Base-by-base conservation (phyloP, 2,797 vertebrate genomes). In the Lepilemur septentrionalis region DNA sequence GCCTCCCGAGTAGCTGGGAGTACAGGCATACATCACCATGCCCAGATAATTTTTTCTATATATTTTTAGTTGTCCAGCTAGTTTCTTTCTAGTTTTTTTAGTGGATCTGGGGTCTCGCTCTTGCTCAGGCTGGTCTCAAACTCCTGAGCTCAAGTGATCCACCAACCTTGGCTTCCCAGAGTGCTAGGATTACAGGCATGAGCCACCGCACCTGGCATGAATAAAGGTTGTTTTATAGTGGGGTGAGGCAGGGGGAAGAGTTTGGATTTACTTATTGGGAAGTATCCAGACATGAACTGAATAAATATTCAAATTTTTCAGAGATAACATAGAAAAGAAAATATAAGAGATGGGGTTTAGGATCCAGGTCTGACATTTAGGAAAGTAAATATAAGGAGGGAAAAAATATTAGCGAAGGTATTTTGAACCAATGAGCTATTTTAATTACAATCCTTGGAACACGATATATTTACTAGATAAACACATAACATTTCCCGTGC, bases 251-350 rank as follows among this genome's bases (percentile, higher is more conserved):
- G 25, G 18, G 32, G 52, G 65, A 32, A 90, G 69, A 84, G 63
- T 91, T 79, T 80, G 61, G 10, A 88, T 92, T 92, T 70, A 38
- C 50, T 41, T 5, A 63, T 50, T 59, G 17, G 41, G 46, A 92
- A 57, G 11, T 76, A 65, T 55, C 38, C 80, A 35, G 59, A 41
- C 23, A 57, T 9, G 80, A 72, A 73, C 23, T 69, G 43, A 94
- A 89, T 46, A 94, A 92, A 81, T 81, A 17, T 20, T 52, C 25
- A 73, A 81, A 59, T 18, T 85, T 91, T 86, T 89, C 75, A 81
- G 55, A 94, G 89, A 89, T 69, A 79, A 75, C n/a, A 46, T 7
- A 65, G 84, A 22, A 73, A 75, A 75, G 79, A 86, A 94, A 95
- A 90, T 17, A 59, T 2, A 50, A 57, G 14, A 4, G 30, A 30